Evolutionary conservation across 2,797 vertebrate genomes (phyloP).

Genomic region (Cuniculus paca): DNA sequence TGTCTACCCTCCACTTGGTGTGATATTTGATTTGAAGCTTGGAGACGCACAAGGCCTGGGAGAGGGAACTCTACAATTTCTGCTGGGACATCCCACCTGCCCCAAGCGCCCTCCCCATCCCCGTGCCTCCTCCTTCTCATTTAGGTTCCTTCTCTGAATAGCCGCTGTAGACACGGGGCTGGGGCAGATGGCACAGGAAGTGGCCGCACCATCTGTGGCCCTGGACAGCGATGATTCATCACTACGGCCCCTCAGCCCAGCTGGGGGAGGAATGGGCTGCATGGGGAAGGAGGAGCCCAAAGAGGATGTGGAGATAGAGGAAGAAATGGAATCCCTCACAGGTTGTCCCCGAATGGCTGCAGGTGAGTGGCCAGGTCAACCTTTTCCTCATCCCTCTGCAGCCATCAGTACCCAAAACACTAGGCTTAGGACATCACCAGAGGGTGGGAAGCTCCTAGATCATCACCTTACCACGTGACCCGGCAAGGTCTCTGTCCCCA

Average conservation of each 20-base stretch:
- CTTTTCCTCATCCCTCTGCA: neutral
- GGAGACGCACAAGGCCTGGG: neutral
- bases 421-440: neutral
- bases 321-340: fast-evolving
- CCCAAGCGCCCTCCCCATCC: neutral
- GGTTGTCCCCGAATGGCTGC: neutral
- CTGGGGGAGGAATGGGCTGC: neutral
- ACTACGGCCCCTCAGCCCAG: neutral
- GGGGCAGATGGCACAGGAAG: fast-evolving
- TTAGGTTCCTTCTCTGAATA: neutral
- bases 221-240: neutral
- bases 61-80: neutral
- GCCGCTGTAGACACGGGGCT: fast-evolving
- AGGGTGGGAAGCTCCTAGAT: neutral
- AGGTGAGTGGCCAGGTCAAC: fast-evolving
- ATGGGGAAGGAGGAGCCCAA: neutral
- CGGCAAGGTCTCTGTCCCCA: too few relatives aligned
- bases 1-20: too few relatives aligned
- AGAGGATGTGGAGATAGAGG: fast-evolving
- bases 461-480: neutral
- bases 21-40: neutral
- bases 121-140: neutral
- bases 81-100: neutral
- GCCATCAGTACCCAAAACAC: fast-evolving
- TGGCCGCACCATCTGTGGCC: fast-evolving